Evolutionary conservation across 2,888 invertebrate species (phyloP), one percentile per base, ranked within the genome.

Genomic region (Epicampocera succincta): DNA sequence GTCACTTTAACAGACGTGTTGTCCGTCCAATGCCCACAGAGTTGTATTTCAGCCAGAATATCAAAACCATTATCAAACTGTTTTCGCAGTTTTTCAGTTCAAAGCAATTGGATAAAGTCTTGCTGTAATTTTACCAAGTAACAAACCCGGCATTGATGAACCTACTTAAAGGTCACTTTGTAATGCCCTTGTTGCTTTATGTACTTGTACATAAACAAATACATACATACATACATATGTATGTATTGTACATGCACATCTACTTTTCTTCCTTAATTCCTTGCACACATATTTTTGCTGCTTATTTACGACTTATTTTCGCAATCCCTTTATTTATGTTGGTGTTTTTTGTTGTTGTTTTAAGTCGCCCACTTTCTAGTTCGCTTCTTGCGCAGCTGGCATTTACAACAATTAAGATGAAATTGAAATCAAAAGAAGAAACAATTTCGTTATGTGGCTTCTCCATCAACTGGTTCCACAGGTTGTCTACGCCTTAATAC

Each of bases 111-210:
- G 29, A 29, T 3, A 29, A 29, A 29, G 29, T 29, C 29, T 29
- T 33, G 33, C 3, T 33, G 8, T 33, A 8, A 33, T 33, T 33
- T 33, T 6, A 33, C 13, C 66, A 29, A 29, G 29, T 29, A 29
- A n/a, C n/a, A n/a, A 25, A 50, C 29, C 19, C 48, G 50, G 42
- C 75, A 52, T 3, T 52, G 21, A 15, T 40, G 66, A 80, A 60
- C 60, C 44, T 48, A 56, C 17, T 76, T 69, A 25, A 66, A 68
- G 72, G 80, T 76, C 72, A 81, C 72, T 58, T 81, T 76, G 76
- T 56, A 73, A 72, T 68, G 80, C 72, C 80, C 80, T 80, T 80
- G 80, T 6, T 29, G 58, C 9, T n/a, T 38, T 68, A 15, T 60
- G n/a, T n/a, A n/a, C n/a, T n/a, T n/a, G n/a, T n/a, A n/a, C n/a